Conservation (phyloP, 2,113 vertebrate genomes). For the Ageneiosus marmoratus region DNA sequence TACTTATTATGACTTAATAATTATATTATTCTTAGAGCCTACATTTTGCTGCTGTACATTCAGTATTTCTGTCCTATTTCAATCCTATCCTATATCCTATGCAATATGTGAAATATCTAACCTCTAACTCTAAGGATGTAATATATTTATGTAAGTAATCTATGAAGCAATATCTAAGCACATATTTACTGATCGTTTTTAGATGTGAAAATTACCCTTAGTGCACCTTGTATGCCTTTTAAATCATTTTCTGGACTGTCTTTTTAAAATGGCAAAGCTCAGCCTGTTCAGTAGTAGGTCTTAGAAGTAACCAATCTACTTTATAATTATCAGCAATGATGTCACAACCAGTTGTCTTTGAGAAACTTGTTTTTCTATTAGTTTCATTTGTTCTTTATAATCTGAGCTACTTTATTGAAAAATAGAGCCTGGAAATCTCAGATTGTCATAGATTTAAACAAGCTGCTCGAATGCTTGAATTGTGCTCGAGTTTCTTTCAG, state of each 20-base stretch:
- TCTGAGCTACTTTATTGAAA: background rate
- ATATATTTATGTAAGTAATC: background rate
- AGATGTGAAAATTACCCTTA: background rate
- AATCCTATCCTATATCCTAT: background rate
- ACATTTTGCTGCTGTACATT: background rate
- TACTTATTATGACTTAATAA: background rate
- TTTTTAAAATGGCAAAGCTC: background rate
- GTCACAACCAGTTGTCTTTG: background rate
- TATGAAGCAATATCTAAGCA: background rate
- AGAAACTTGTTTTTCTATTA: background rate
- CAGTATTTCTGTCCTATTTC: background rate
- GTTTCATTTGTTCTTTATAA: background rate
- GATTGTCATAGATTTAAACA: background rate
- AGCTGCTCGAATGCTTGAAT: background rate
- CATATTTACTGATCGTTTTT: background rate
- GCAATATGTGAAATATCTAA: background rate
- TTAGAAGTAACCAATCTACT: background rate
- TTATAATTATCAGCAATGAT: background rate
- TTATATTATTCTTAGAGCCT: background rate
- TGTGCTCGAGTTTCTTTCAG: background rate
- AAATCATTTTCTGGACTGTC: background rate
- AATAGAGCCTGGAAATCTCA: background rate
- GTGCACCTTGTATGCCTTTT: background rate
- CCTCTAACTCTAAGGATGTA: background rate
- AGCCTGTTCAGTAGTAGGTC: background rate